phyloP scores from a whole-genome alignment of 1,140 invertebrate genomes.

The Zaprionus inermis region DNA sequence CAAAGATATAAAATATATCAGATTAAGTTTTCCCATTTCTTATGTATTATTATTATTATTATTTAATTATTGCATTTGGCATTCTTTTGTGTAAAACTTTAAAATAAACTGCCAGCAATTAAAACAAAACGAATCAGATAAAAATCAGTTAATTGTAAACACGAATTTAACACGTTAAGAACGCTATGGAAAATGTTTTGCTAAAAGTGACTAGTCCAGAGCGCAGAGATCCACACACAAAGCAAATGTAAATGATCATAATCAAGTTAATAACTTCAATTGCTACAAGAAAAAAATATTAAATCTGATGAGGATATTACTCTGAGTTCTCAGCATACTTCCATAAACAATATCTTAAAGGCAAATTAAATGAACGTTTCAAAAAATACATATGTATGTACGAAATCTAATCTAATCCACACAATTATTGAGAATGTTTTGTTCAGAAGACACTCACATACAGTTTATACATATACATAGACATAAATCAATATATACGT shows the following conservation, averaged over 20 bases:
- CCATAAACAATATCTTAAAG: conserved; percentile 21
- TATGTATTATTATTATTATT: neutral
- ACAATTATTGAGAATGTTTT: conserved; percentile 22
- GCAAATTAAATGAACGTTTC: conserved; percentile 1
- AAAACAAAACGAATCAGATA: conserved; percentile 7
- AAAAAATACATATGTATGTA: neutral
- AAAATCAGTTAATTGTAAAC: conserved; percentile 41
- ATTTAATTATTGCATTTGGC: neutral
- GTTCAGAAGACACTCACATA: conserved; percentile 18
- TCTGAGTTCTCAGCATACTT: conserved; percentile 27
- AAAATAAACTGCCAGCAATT: conserved; percentile 1
- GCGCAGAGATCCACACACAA: conserved; percentile 6
- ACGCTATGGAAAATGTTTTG: conserved; percentile 56
- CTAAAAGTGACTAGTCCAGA: conserved; percentile 1
- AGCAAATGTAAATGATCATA: conserved; percentile 20
- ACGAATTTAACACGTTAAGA: conserved; percentile 78
- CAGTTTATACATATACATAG: conserved; percentile 9
- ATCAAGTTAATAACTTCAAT: conserved; percentile 16
- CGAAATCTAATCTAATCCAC: neutral
- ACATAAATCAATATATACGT: conserved; percentile 46
- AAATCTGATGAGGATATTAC: conserved; percentile 6
- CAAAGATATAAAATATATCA: neutral
- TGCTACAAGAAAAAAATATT: neutral
- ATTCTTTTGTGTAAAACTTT: neutral
- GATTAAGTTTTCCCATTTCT: neutral